Base-by-base conservation (phyloP, 2,113 vertebrate genomes). In the Calidris pygmaea region DNA sequence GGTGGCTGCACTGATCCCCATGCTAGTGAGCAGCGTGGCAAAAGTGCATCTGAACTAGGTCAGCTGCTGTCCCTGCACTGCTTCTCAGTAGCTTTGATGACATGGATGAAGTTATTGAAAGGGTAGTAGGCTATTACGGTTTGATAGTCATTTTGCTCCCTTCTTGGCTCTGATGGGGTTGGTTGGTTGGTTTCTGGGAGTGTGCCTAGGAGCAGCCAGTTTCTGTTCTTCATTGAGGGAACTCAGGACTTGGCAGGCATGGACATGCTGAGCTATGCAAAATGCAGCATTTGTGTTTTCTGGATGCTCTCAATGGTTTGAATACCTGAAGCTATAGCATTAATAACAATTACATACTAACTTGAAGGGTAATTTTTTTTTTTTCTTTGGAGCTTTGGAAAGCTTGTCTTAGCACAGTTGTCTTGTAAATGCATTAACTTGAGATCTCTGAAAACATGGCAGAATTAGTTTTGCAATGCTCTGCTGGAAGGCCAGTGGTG, bases 171-270 rank as follows among this genome's bases (percentile, higher is more conserved):
- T 47, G 29, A 7, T 81, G 52, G 27, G 7, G 68, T 94, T 83
- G 26, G 11, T 39, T 67, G 43, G 23, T 37, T 56, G 39, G 45
- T 56, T 47, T 26, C 55, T 66, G 58, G 41, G 32, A 87, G 18
- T 8, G 6, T 89, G 59, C 26, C 27, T 74, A 34, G 60, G 34
- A 82, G 47, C 29, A 74, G 47, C 37, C 19, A 12, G 71, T 58
- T 72, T 92, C 84, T 95, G 94, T 86, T 68, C 91, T 94, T 95
- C 75, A 17, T 45, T 93, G 94, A 83, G 81, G 84, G 85, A 95
- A 66, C 35, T 76, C 9, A 2, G 70, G 55, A 58, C 9, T 24
- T 83, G 86, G 60, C 94, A 93, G 60, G 82, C 63, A 68, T 50
- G 80, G 89, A 62, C 74, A 26, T 68, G 81, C 71, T 74, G 73